Base-by-base conservation (phyloP, 1,140 invertebrate genomes). In the Pissodes strobi region DNA sequence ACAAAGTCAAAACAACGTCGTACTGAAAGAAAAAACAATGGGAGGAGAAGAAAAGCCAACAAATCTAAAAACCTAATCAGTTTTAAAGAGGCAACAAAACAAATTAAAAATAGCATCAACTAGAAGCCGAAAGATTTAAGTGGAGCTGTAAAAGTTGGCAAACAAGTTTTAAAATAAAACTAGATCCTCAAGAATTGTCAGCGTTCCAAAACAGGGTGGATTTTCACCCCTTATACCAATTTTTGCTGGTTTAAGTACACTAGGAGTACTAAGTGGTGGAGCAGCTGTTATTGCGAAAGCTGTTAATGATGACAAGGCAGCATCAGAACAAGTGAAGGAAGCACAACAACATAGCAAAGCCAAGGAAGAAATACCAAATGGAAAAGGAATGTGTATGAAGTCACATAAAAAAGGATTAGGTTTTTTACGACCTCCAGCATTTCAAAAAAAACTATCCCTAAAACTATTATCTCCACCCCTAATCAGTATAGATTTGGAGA, bases 141-240 rank as follows among this genome's bases (percentile, higher is more conserved):
- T 21, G 52, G 60, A 60, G 21, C 48, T 22, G 48, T 30, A 8
- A 19, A 23, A 30, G 10, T 17, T 51, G 15, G n/a, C 6, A 51
- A 51, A 25, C 8, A 9, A 15, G 23, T 21, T 21, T n/a, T n/a
- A n/a, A n/a, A 10, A 12, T 25, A 51, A 15, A 12, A 30, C 9
- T 21, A 8, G 68, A n/a, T n/a, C n/a, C 22, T 70, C 72, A 8
- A 66, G 74, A 43, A 41, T 74, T 39, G 72, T 76, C 21, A 65
- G 66, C 22, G 39, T 76, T 23, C 67, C 72, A 0, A 79, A 75
- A 73, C 70, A 66, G 38, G 75, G 75, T 27, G 72, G 72, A 23
- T 34, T 75, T 55, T 49, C 75, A 43, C 74, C 72, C 18, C 45
- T 73, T 10, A 55, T 78, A 15, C 75, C 76, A 37, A 68, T 78